phyloP scores from a whole-genome alignment of 2,888 invertebrate species.

The Zootermopsis nevadensis region DNA sequence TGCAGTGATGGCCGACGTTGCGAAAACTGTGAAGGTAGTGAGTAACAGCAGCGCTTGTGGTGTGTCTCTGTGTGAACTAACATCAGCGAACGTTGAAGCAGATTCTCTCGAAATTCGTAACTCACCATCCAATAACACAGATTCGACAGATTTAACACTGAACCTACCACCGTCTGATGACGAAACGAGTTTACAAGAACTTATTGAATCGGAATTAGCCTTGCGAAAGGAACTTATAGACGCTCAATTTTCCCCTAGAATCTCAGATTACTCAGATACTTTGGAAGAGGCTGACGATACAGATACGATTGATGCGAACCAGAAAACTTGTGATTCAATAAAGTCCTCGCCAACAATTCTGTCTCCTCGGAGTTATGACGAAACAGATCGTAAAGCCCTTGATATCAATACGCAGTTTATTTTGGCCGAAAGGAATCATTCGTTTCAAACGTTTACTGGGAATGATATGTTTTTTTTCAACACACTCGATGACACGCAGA shows the following conservation, averaged over 20 bases:
- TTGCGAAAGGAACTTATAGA: constrained; percentile 45
- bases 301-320: constrained; percentile 13
- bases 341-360: constrained; percentile 2
- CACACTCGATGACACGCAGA: constrained; percentile 36
- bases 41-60: constrained; percentile 51
- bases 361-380: not conserved
- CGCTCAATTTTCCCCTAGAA: constrained; percentile 24
- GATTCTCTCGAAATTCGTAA: constrained; percentile 25
- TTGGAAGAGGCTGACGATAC: constrained; percentile 27
- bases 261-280: constrained; percentile 14
- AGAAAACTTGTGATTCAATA: not conserved
- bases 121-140: not conserved
- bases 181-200: constrained; percentile 55
- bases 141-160: constrained; percentile 29
- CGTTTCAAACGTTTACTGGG: constrained; percentile 44
- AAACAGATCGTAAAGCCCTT: not conserved
- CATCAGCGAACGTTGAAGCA: constrained; percentile 15
- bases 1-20: constrained; percentile 55
- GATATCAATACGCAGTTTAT: constrained; percentile 51
- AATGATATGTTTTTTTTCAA: constrained; percentile 47
- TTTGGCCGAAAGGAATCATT: constrained; percentile 45
- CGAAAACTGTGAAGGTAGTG: constrained; percentile 54
- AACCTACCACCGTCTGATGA: constrained; percentile 41
- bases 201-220: constrained; percentile 56
- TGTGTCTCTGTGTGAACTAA: constrained; percentile 47